Conservation (phyloP, 2,797 vertebrate species). For the Lophius americanus region DNA sequence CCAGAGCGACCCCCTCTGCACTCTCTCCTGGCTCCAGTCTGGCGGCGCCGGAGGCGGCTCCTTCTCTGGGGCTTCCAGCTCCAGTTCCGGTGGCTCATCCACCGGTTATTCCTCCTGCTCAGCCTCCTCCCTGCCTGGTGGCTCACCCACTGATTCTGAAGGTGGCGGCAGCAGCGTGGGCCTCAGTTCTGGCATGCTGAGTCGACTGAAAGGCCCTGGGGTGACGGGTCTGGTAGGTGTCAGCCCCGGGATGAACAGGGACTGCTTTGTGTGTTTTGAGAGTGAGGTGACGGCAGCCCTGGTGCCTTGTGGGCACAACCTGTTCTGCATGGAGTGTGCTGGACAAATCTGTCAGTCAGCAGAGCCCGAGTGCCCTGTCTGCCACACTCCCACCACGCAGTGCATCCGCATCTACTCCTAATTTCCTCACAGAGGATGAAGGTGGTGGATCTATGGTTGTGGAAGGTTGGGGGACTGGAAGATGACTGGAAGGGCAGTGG, state of each 20-base stretch:
- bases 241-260: conserved; percentile 77
- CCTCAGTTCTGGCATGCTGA: conserved; percentile 75
- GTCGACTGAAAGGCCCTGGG: conserved; percentile 77
- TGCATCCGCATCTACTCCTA: conserved; percentile 99
- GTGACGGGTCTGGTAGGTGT: conserved; percentile 67
- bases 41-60: conserved; percentile 81
- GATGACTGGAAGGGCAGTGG: conserved; percentile 46
- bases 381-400: conserved; percentile 93
- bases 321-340: conserved; percentile 99
- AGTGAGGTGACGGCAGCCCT: conserved; percentile 94
- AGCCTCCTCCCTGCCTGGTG: conserved; percentile 88
- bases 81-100: conserved; percentile 83
- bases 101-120: conserved; percentile 90
- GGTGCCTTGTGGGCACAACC: conserved; percentile 97
- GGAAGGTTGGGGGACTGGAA: conserved; percentile 6
- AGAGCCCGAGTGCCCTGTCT: conserved; percentile 92
- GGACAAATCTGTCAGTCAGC: conserved; percentile 92
- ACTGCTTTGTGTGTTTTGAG: conserved; percentile 95
- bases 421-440: conserved; percentile 45
- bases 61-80: conserved; percentile 86
- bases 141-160: conserved; percentile 89
- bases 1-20: conserved; percentile 88
- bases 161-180: conserved; percentile 82
- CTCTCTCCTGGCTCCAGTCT: conserved; percentile 89
- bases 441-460: not conserved